Evolutionary conservation across 2,113 vertebrate genomes (phyloP), one percentile per base, ranked within the genome.

Genomic region (Gasterosteus nipponicus): DNA sequence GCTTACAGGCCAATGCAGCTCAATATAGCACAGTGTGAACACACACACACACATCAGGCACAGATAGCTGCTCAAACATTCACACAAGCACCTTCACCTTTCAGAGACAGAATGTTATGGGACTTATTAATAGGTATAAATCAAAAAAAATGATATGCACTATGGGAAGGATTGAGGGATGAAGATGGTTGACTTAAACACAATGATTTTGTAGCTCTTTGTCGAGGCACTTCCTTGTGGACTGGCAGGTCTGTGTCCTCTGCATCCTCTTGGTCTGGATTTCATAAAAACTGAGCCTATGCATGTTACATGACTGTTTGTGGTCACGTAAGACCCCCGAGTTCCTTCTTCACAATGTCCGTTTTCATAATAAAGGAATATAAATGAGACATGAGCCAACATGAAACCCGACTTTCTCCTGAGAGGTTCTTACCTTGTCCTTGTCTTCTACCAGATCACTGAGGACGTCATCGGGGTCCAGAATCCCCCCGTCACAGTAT

Each of bases 401-500:
- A 18, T 14, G 35, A 31, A 44, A 35, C 5, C 6, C 22, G 10
- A 8, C 29, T 1, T 12, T 64, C 16, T 15, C 1, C 1, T 2
- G 14, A 35, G 16, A 46, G 18, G 39, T 38, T 71, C 79, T 88
- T 96, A 99, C 98, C 96, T 97, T 99, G 91, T 99, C 98, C 89
- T 96, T 97, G 93, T 99, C 97, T 91, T 99, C 98, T 16, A 97
- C 96, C 71, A 99, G 95, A 94, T 99, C 98, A 64, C 96, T 95
- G 86, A 99, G 93, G 33, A 96, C 87, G 68, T 99, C 98, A 90
- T 99, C 98, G n/a, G 96, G 98, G 90, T 99, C 98, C 89, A 99
- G 88, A 81, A 99, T 99, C 38, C 98, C 97, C 75, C 98, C 98
- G 77, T 99, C 98, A 81, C 95, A 98, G 78, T 99, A 98, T 74